Base-by-base conservation (phyloP, 2,113 vertebrate genomes). In the Macrotus californicus region DNA sequence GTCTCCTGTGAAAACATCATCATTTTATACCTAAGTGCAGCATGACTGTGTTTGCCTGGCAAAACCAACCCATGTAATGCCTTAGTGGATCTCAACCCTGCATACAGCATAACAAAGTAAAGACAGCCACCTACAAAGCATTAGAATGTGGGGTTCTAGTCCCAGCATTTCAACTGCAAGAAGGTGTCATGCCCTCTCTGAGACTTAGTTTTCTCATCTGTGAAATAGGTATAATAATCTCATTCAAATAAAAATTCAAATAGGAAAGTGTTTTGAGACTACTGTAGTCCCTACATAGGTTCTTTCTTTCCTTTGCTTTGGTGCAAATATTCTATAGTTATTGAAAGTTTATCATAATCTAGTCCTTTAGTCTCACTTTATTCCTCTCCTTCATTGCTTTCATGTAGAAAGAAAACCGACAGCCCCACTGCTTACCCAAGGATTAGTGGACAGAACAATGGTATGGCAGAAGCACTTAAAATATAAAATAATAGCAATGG, bases 401-500 rank as follows among this genome's bases (percentile, higher is more conserved):
- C 88, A 36, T 84, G 69, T 73, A 48, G 76, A 89, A 70, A 92
- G 92, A 31, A 88, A 76, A 87, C 41, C 41, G 46, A n/a, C 85
- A 96, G 79, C n/a, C 1, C 93, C 67, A 24, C 0, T 3, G 29
- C 89, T 97, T 91, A 96, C 94, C 96, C 41, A 15, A 87, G 87
- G 64, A 96, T 93, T 50, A 73, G 43, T 79, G 95, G 94, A 96
- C 89, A 43, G 9, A 0, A 79, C 77, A 7, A 54, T 84, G 86
- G 83, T 90, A 87, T 54, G 50, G 73, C 91, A 95, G 96, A 96
- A 97, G 97, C 97, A 96, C 97, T 98, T 98, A 97, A 89, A 96
- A 96, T 96, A 96, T 95, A 97, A 98, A 98, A 98, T 98, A 98
- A 96, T 97, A 97, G 95, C 96, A 96, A 92, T 97, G 97, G 97